These are phyloP conservation scores for Meloidogyne exigua DNA, from an alignment of 1,140 invertebrate species.

Conservation along the genomic window DNA sequence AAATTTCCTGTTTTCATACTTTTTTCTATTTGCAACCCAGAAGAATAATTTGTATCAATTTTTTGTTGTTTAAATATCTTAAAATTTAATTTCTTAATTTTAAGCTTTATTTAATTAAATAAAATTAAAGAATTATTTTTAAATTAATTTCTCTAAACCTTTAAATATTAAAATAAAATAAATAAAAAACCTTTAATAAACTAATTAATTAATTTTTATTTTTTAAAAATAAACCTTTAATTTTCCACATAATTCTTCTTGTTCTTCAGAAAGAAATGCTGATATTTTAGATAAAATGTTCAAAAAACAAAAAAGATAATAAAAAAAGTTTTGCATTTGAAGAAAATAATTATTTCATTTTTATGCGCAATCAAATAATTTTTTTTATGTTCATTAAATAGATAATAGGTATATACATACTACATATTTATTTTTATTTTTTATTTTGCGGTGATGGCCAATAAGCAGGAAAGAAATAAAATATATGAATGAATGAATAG, in stretches of 20 bases:
- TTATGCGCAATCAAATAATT: not conserved
- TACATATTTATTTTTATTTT: not conserved
- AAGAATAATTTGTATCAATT: not conserved
- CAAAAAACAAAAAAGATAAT: constrained; percentile 1
- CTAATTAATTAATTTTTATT: too few species aligned
- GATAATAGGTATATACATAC: not conserved
- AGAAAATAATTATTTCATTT: not conserved
- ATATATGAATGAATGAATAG: too few species aligned
- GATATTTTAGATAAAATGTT: not conserved
- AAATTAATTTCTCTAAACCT: too few species aligned
- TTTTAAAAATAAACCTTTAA: not conserved
- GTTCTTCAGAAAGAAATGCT: not conserved
- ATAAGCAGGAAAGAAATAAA: not conserved
- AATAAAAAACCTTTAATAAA: too few species aligned
- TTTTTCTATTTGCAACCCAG: not conserved
- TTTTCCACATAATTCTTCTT: not conserved
- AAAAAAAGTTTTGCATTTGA: constrained; percentile 2
- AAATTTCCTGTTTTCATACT: not conserved
- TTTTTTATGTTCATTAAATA: too few species aligned
- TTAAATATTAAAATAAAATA: too few species aligned
- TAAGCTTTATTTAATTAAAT: too few species aligned
- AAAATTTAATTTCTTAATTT: not conserved
- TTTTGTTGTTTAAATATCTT: not conserved
- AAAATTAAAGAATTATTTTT: too few species aligned
- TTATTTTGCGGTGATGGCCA: not conserved